Percentiles rank a stretch among this genome's conserved stretches.
phyloP scores from a whole-genome alignment of 2,888 invertebrate species.

The Oasisia sp. region DNA sequence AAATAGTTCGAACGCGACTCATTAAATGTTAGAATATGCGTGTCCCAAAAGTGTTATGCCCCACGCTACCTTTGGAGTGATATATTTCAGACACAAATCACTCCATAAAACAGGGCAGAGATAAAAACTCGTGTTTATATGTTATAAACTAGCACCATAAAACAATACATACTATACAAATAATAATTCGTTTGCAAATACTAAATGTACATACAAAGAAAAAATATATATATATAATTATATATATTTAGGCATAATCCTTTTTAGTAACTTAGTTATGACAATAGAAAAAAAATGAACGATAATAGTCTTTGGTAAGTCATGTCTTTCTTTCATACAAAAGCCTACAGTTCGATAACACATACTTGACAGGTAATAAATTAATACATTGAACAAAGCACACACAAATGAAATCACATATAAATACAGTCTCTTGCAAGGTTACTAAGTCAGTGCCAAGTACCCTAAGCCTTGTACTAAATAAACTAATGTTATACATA shows the following conservation, averaged over 20 bases:
- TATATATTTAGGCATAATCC: neutral
- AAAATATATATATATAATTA: neutral
- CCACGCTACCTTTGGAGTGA: neutral
- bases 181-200: neutral
- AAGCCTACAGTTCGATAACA: neutral
- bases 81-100: neutral
- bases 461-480: neutral
- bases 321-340: neutral
- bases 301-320: slow-evolving; percentile 10
- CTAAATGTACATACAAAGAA: neutral
- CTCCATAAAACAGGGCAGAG: neutral
- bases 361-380: neutral
- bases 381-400: neutral
- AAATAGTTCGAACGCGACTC: neutral
- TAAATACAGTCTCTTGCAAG: neutral
- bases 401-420: neutral
- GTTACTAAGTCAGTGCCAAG: neutral
- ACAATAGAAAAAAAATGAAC: neutral
- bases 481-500: neutral
- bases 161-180: neutral
- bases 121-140: neutral
- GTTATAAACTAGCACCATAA: neutral
- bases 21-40: neutral
- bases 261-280: neutral
- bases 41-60: neutral